These are phyloP conservation scores for Hydrocynus forskahlii DNA, from an alignment of 2,797 vertebrate species.

Conservation along the genomic window DNA sequence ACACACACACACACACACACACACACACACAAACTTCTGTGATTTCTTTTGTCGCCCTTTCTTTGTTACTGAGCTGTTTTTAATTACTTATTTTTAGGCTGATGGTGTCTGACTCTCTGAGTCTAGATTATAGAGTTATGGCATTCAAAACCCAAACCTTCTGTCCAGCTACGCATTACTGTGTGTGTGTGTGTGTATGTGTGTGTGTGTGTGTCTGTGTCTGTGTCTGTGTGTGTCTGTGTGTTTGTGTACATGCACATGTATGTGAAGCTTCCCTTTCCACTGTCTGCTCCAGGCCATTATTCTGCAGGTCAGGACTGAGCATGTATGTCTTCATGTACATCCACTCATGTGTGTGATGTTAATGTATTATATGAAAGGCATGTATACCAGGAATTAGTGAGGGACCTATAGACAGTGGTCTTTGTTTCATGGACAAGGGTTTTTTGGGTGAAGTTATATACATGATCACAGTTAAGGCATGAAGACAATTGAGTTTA, in stretches of 20 bases:
- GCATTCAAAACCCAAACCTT: conserved; percentile 4
- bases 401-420: too few species aligned
- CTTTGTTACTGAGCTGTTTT: conserved; percentile 30
- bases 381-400: too few species aligned
- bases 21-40: conserved; percentile 13
- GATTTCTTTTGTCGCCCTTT: conserved; percentile 34
- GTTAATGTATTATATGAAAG: too few species aligned
- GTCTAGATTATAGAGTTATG: conserved; percentile 18
- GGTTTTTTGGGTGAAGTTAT: not conserved
- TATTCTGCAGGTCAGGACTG: not conserved
- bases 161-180: not conserved
- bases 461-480: not conserved
- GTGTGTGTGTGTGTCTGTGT: not conserved
- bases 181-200: conserved; percentile 9
- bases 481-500: not conserved
- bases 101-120: conserved; percentile 9
- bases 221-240: not conserved
- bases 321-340: not conserved
- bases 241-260: not conserved
- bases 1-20: too few species aligned
- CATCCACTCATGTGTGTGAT: not conserved
- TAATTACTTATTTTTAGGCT: conserved; percentile 50
- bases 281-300: not conserved
- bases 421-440: too few species aligned
- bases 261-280: conserved; percentile 1